A percentile compares a stretch with the other conserved stretches of the same genome.
Evolutionary conservation across 2,888 invertebrate genomes (phyloP).

Genomic region (Cantharis lateralis): DNA sequence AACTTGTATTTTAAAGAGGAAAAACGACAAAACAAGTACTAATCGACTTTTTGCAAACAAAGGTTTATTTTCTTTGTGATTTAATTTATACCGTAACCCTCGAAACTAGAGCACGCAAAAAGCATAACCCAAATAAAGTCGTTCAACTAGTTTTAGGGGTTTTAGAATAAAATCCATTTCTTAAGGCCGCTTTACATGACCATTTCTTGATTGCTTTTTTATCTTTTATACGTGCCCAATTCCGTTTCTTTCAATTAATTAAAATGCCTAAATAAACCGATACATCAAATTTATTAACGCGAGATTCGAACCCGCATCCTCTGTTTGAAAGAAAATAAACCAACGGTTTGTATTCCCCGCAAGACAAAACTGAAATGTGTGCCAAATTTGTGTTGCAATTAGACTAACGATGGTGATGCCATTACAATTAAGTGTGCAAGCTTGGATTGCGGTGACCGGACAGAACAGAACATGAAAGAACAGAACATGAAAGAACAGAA

Average conservation of each 20-base stretch:
- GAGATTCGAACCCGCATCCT: background rate
- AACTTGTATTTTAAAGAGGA: background rate
- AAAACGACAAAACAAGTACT: background rate
- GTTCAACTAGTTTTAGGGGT: background rate
- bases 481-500: too few species aligned
- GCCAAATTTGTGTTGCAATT: background rate
- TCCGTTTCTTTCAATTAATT: background rate
- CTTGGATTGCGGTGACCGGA: too few species aligned
- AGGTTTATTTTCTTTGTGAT: conserved; percentile 16
- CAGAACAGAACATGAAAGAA: too few species aligned
- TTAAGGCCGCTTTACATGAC: background rate
- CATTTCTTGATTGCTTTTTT: background rate
- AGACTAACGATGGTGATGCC: background rate
- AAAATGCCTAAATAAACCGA: background rate
- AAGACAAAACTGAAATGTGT: background rate
- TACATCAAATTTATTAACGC: background rate
- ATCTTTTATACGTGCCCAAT: background rate
- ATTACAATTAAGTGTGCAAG: background rate
- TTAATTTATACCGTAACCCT: conserved; percentile 11
- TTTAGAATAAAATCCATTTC: background rate
- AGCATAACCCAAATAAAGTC: background rate
- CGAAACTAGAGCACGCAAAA: conserved; percentile 4
- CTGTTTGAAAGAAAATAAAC: too few species aligned
- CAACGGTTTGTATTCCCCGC: background rate
- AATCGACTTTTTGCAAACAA: conserved; percentile 3